These are phyloP conservation scores for Sapayoa aenigma DNA, from an alignment of 2,113 vertebrate genomes.

Conservation along the genomic window DNA sequence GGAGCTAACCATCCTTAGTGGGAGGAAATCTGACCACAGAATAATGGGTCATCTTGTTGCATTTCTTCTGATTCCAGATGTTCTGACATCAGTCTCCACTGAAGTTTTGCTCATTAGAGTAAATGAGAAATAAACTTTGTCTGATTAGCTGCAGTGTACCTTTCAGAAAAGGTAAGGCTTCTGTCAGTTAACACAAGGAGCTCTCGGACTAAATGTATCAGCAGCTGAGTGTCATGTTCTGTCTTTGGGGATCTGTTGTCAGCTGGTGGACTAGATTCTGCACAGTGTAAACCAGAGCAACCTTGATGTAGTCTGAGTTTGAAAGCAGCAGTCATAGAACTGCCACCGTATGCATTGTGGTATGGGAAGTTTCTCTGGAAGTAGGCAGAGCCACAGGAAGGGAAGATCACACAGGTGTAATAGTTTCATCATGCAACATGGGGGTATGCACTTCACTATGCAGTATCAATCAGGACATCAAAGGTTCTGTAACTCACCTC, in stretches of 20 bases:
- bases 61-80: neutral
- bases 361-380: neutral
- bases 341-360: accelerated
- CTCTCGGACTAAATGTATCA: neutral
- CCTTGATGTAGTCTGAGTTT: neutral
- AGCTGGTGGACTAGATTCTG: neutral
- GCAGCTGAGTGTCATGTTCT: neutral
- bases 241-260: neutral
- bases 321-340: neutral
- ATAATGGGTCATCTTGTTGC: neutral
- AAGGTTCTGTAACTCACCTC: neutral
- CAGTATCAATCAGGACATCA: neutral
- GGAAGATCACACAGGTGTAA: neutral
- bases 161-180: neutral
- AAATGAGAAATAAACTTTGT: neutral
- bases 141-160: neutral
- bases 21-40: neutral
- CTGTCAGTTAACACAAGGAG: neutral
- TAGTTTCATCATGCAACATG: neutral
- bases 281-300: neutral
- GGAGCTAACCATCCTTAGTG: neutral
- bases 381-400: neutral
- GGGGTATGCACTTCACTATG: neutral
- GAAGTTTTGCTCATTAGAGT: neutral
- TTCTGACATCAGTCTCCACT: neutral